Percentiles rank a stretch among this genome's conserved stretches.
Conservation (phyloP, 2,888 invertebrate genomes). For the Scaptomyza reducta region DNA sequence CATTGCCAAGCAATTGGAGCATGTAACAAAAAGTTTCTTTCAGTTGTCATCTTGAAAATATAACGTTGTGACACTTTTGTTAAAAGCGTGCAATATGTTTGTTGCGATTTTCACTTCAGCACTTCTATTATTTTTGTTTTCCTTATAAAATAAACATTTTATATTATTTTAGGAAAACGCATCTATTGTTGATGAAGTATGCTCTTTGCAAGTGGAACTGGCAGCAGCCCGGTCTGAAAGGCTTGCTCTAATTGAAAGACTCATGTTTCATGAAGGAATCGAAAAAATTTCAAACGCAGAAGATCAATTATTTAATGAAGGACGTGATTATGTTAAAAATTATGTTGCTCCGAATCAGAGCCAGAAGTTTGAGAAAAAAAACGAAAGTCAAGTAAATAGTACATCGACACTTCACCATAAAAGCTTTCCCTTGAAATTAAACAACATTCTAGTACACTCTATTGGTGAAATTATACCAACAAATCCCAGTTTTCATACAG, state of each 20-base stretch:
- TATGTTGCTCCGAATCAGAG: conserved; percentile 17
- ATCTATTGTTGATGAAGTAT: conserved; percentile 94
- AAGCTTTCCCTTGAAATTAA: conserved; percentile 89
- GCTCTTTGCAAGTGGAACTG: conserved; percentile 92
- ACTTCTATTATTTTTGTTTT: neutral
- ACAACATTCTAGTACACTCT: conserved; percentile 88
- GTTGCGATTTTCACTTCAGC: no score
- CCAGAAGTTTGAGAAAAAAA: conserved; percentile 13
- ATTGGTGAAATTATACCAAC: conserved; percentile 90
- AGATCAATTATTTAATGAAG: conserved; percentile 29
- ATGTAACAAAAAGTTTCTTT: no score
- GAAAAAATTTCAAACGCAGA: conserved; percentile 43
- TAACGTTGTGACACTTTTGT: no score
- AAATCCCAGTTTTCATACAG: conserved; percentile 88
- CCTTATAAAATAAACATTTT: neutral
- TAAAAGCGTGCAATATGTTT: no score
- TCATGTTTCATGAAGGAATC: conserved; percentile 88
- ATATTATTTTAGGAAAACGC: conserved; percentile 89
- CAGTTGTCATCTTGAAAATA: no score
- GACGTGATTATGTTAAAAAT: conserved; percentile 21
- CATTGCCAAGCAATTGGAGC: no score
- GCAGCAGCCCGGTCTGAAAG: conserved; percentile 92
- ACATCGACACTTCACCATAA: conserved; percentile 84
- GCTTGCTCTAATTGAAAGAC: conserved; percentile 90
- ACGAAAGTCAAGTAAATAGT: conserved; percentile 72